Evolutionary conservation across 2,797 vertebrate genomes (phyloP), one percentile per base, ranked within the genome.

Genomic region (Mionectes olivaceus): DNA sequence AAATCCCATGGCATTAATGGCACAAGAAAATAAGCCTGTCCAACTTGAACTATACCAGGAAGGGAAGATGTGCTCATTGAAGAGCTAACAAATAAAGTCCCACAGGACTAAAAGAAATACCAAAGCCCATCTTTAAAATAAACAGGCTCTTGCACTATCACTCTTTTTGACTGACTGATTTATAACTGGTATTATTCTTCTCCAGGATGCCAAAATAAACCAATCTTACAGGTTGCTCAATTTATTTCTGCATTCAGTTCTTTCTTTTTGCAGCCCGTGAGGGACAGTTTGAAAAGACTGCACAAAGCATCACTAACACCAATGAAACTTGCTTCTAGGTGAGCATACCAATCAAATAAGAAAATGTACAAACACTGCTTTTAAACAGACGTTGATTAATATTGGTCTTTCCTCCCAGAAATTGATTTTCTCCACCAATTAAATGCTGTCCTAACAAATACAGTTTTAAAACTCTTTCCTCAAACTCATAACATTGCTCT

Each of bases 381-480:
- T 86, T 87, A 92, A 92, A 88, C 27, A 83, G 47, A 90, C 10
- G 37, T 49, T 93, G 79, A 95, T 82, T 89, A 90, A 92, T 70
- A 97, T 70, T 49, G 70, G 63, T 86, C 44, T 83, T 78, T 87
- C 87, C 93, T 91, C 35, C 1, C 55, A 89, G 46, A 78, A 78
- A 95, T 65, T 65, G 30, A 92, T 95, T 78, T 83, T 81, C 59
- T 91, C 33, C 79, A 91, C 11, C 67, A 97, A 73, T 93, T 94
- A 93, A 83, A 96, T 53, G 67, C 35, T 78, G 37, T 41, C 32
- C 69, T 61, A 64, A 91, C 25, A 85, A 87, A 90, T 32, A 46
- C 0, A 69, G 57, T 75, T 75, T 88, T 79, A 77, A 86, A 83
- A 83, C 25, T 47, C 32, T 63, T 24, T 7, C 57, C 33, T 76